phyloP scores from a whole-genome alignment of 2,888 invertebrate species.

The Osedax frankpressi region DNA sequence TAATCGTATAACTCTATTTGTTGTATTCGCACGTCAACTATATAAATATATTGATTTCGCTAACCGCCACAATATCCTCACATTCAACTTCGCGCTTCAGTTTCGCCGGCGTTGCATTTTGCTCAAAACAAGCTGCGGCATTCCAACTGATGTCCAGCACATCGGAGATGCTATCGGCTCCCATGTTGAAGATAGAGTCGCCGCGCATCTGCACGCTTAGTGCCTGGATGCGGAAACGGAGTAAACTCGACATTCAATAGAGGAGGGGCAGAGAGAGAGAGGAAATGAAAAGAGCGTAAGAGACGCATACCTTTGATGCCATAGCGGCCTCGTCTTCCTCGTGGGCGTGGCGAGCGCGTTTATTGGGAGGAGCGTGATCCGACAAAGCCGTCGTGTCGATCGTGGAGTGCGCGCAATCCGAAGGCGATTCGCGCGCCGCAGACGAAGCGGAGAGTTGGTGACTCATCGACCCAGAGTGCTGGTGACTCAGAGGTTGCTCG shows the following conservation, averaged over 20 bases:
- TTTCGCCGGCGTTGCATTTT: constrained; percentile 37
- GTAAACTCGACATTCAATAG: not conserved
- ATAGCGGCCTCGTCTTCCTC: not conserved
- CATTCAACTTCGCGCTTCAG: constrained; percentile 39
- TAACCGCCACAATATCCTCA: constrained; percentile 27
- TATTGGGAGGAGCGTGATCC: not conserved
- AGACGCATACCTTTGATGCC: not conserved
- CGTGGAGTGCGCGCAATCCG: not conserved
- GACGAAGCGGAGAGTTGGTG: not conserved
- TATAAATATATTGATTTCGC: too few species aligned
- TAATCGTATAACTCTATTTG: too few species aligned
- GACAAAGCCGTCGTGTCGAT: not conserved
- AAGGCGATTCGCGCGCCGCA: constrained; percentile 1
- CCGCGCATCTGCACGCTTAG: not conserved
- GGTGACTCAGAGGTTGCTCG: not conserved
- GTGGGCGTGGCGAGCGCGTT: not conserved
- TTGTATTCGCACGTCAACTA: too few species aligned
- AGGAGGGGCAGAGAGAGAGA: too few species aligned
- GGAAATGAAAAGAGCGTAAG: not conserved
- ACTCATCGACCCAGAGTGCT: not conserved
- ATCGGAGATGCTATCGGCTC: constrained; percentile 16
- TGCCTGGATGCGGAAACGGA: not conserved
- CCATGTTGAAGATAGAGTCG: constrained; percentile 1
- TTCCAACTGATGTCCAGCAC: constrained; percentile 41
- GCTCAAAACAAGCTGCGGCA: constrained; percentile 34